Evolutionary conservation across 2,113 vertebrate genomes (phyloP).

Genomic region (Melanerpes formicivorus): DNA sequence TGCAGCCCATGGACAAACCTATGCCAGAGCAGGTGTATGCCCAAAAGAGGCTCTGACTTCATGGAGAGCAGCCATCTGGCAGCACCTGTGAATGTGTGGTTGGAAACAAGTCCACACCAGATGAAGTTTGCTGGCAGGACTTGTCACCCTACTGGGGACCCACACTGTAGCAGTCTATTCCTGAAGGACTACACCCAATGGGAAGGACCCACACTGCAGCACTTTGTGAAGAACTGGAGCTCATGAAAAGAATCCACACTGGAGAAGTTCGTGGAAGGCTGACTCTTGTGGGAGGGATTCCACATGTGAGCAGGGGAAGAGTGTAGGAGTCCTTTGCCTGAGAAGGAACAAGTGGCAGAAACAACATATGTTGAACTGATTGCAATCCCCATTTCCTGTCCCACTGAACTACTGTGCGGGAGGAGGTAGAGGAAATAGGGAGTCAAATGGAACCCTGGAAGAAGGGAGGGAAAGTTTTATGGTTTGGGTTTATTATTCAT

Average conservation of each 20-base stretch:
- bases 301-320: neutral
- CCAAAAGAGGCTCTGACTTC: neutral
- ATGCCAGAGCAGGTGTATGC: neutral
- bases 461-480: neutral
- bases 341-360: fast-evolving
- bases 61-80: neutral
- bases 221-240: neutral
- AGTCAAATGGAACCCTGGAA: neutral
- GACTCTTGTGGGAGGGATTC: neutral
- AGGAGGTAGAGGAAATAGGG: neutral
- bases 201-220: neutral
- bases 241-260: neutral
- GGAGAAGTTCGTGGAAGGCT: neutral
- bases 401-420: fast-evolving
- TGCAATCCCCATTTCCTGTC: fast-evolving
- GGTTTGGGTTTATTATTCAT: neutral
- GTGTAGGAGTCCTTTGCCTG: no score
- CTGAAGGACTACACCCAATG: neutral
- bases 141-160: fast-evolving
- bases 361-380: neutral
- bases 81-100: fast-evolving
- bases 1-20: neutral
- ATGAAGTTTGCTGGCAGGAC: neutral
- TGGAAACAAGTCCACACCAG: neutral
- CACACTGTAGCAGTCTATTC: neutral